These are phyloP conservation scores for Helicoverpa zea DNA, from an alignment of 1,140 invertebrate genomes.

Conservation along the genomic window DNA sequence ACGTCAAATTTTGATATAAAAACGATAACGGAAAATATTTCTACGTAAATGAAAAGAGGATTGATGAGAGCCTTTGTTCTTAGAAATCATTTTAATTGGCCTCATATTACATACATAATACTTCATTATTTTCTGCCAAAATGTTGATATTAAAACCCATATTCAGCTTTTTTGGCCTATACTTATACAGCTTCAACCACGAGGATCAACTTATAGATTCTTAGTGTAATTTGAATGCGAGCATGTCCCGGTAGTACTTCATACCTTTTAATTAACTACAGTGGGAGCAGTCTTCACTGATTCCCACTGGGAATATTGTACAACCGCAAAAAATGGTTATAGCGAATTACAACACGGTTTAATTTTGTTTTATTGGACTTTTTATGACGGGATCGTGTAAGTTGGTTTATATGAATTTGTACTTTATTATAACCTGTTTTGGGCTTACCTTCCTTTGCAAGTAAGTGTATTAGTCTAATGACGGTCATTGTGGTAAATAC, in stretches of 20 bases:
- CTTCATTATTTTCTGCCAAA: not conserved
- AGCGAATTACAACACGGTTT: conserved; percentile 59
- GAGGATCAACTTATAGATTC: not conserved
- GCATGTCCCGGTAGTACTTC: conserved; percentile 47
- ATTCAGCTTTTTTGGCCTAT: not conserved
- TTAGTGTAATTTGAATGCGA: conserved; percentile 18
- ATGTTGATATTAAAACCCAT: not conserved
- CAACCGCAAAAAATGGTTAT: conserved; percentile 60
- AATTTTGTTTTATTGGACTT: conserved; percentile 51
- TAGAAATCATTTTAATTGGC: too few species aligned
- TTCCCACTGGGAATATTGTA: conserved; percentile 52
- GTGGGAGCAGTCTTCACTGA: conserved; percentile 59
- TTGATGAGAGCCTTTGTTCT: too few species aligned
- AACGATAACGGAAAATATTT: too few species aligned
- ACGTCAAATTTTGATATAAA: too few species aligned
- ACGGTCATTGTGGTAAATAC: conserved; percentile 26
- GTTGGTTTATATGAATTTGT: conserved; percentile 28
- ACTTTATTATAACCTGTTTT: conserved; percentile 26
- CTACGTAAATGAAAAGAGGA: too few species aligned
- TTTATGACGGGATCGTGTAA: conserved; percentile 34
- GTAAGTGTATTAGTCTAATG: conserved; percentile 34
- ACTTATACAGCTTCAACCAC: not conserved
- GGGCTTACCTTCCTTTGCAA: conserved; percentile 9
- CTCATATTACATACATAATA: too few species aligned
- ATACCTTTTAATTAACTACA: conserved; percentile 70